Evolutionary conservation across 1,140 invertebrate genomes (phyloP).

Genomic region (Melanaphis sacchari): DNA sequence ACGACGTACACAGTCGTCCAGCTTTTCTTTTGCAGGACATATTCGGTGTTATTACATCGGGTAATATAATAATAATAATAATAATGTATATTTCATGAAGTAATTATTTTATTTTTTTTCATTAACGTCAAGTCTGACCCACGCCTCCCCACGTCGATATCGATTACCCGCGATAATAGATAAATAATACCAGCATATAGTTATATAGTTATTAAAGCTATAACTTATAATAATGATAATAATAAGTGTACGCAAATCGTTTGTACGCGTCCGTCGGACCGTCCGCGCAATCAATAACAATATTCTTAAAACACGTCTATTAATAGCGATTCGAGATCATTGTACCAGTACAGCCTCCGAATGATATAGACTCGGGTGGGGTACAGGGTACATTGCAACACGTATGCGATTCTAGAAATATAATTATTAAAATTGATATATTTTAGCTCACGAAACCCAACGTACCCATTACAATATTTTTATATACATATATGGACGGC

Average conservation of each 20-base stretch:
- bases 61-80: neutral
- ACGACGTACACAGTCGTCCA: too few species aligned
- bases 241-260: neutral
- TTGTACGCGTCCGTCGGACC: neutral
- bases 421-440: neutral
- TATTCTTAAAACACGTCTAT: neutral
- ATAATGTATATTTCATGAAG: neutral
- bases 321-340: slow-evolving; percentile 1
- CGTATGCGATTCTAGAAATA: neutral
- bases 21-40: too few species aligned
- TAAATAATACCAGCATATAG: neutral
- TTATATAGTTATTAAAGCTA: neutral
- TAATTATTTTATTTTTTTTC: neutral
- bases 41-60: too few species aligned
- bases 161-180: slow-evolving; percentile 1
- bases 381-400: neutral
- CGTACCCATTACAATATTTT: neutral
- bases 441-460: neutral
- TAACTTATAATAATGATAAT: neutral
- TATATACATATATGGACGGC: too few species aligned
- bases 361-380: neutral
- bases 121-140: neutral
- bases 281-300: neutral
- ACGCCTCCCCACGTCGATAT: neutral
- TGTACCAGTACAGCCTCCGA: neutral